A percentile compares a stretch with the other conserved stretches of the same genome.
These are phyloP conservation scores for Puffinus mauretanicus DNA, from an alignment of 2,113 vertebrate species.

Conservation along the genomic window DNA sequence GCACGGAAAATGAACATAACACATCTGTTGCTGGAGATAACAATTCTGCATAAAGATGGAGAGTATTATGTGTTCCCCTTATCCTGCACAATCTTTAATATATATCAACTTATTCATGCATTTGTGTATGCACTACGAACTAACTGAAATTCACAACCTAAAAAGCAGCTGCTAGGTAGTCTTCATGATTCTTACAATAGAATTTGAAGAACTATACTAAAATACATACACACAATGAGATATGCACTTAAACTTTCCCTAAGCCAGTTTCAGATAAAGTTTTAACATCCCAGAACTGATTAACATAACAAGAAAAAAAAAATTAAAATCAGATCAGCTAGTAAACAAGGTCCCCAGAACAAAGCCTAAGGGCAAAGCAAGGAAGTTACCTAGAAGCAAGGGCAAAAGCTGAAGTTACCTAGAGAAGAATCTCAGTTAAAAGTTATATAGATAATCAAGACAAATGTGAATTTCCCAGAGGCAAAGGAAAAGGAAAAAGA, in stretches of 20 bases:
- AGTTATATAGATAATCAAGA: not conserved
- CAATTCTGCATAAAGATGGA: too few relatives aligned
- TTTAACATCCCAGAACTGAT: not conserved
- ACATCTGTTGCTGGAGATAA: not conserved
- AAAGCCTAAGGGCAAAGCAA: too few relatives aligned
- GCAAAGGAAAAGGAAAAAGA: not conserved
- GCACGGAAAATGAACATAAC: not conserved
- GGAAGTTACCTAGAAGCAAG: too few relatives aligned
- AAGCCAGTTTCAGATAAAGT: not conserved
- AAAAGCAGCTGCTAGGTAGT: not conserved
- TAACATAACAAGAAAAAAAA: not conserved
- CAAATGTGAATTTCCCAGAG: not conserved
- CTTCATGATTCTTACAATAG: not conserved
- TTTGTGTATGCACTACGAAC: too few relatives aligned
- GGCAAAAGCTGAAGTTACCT: not conserved
- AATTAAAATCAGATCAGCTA: not conserved
- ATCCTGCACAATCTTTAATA: not conserved
- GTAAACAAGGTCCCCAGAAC: not conserved
- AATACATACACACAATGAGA: not conserved
- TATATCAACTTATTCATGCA: not conserved
- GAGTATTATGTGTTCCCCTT: not conserved
- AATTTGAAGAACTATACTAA: not conserved
- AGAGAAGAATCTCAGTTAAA: not conserved
- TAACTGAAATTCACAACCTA: not conserved
- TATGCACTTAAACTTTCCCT: not conserved